phyloP scores from a whole-genome alignment of 2,888 invertebrate species.

The Perizoma affinitatum region DNA sequence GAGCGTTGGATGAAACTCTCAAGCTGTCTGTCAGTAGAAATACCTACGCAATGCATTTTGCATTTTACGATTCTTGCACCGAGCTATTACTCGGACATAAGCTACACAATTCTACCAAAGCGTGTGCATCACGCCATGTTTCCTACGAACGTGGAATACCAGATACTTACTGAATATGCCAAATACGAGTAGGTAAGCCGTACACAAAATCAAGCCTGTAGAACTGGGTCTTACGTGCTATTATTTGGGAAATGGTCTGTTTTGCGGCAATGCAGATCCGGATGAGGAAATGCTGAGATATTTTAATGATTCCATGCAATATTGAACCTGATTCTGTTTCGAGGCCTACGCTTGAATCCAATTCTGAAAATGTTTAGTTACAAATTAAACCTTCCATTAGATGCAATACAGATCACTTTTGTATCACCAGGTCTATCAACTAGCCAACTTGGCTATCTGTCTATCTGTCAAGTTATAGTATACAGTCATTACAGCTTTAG shows the following conservation, averaged over 20 bases:
- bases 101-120: constrained; percentile 16
- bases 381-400: not conserved
- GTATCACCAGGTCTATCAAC: too few species aligned
- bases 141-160: constrained; percentile 22
- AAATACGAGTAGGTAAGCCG: constrained; percentile 24
- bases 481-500: not conserved
- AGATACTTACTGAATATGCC: constrained; percentile 25
- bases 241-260: constrained; percentile 15
- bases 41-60: not conserved
- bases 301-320: constrained; percentile 4
- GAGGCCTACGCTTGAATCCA: not conserved
- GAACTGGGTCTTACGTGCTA: constrained; percentile 19
- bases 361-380: not conserved
- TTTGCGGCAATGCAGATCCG: constrained; percentile 18
- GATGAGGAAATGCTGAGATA: constrained; percentile 10
- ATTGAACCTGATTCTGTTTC: not conserved
- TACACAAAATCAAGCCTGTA: constrained; percentile 23
- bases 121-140: constrained; percentile 18
- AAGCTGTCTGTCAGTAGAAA: not conserved
- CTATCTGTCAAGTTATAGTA: not conserved
- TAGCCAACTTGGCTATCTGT: too few species aligned
- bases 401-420: too few species aligned
- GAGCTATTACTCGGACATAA: constrained; percentile 7
- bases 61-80: constrained; percentile 7
- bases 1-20: too few species aligned